Evolutionary conservation across 2,113 vertebrate species (phyloP).

Genomic region (Pseudopipra pipra): DNA sequence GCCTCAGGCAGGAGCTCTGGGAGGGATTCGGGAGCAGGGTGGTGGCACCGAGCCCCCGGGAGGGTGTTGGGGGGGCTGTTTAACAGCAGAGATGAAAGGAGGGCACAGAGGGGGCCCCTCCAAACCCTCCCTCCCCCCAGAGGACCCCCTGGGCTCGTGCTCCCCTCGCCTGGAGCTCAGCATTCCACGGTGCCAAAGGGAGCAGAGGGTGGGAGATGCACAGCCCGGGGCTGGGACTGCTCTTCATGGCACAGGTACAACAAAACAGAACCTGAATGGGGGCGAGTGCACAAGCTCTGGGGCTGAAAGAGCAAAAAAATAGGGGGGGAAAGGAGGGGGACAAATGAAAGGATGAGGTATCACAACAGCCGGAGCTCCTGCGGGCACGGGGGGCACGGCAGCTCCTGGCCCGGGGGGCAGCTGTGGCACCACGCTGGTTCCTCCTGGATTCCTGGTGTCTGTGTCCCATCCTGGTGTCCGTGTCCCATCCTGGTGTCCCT

Average conservation of each 20-base stretch:
- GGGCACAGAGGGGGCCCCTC: neutral
- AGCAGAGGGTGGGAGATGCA: neutral
- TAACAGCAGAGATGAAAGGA: neutral
- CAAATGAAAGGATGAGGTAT: constrained; percentile 54
- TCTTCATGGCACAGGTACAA: constrained; percentile 11
- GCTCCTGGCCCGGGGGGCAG: neutral
- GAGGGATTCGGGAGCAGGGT: neutral
- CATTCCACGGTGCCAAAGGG: neutral
- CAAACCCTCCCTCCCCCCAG: neutral
- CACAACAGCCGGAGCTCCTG: neutral
- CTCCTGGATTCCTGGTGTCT: neutral
- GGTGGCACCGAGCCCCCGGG: neutral
- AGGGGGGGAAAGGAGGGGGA: neutral
- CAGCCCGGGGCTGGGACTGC: neutral
- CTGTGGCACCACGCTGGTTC: neutral
- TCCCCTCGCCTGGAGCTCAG: neutral
- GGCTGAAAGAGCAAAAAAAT: neutral
- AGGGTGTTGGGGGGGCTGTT: neutral
- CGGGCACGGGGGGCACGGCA: neutral
- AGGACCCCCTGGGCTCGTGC: neutral
- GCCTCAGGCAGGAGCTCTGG: neutral
- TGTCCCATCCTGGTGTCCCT: constrained; percentile 9
- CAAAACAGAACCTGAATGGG: neutral
- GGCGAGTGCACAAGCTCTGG: constrained; percentile 12
- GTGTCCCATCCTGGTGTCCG: neutral